These are phyloP conservation scores for Lordiphosa fenestrarum DNA, from an alignment of 2,888 invertebrate genomes.

Conservation along the genomic window DNA sequence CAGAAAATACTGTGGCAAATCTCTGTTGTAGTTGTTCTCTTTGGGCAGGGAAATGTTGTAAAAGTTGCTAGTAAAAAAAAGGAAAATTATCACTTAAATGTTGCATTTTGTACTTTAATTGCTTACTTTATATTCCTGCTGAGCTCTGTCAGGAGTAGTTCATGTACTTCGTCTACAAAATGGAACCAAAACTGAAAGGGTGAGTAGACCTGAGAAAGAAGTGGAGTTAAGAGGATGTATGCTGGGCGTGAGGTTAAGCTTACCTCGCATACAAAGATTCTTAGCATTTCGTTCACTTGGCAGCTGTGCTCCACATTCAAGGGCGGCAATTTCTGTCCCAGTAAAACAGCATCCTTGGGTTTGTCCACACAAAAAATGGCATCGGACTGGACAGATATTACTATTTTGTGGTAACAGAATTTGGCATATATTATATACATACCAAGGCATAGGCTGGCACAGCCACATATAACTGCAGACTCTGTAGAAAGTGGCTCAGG, in stretches of 20 bases:
- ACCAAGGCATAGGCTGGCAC: conserved; percentile 26
- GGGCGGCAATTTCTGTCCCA: neutral
- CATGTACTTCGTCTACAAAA: neutral
- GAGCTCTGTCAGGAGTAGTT: neutral
- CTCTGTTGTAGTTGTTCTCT: too few species aligned
- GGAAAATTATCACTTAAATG: too few species aligned
- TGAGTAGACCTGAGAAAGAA: conserved; percentile 23
- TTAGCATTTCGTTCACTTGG: neutral
- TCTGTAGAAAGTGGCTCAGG: conserved; percentile 8
- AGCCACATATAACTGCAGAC: conserved; percentile 7
- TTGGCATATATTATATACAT: neutral
- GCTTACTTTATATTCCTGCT: conserved; percentile 8
- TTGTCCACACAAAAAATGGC: conserved; percentile 17
- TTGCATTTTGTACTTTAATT: too few species aligned
- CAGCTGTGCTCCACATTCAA: neutral
- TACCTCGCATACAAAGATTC: conserved; percentile 14
- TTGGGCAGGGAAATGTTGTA: conserved; percentile 4
- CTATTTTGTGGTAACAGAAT: too few species aligned
- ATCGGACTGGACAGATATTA: conserved; percentile 14
- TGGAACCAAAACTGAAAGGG: conserved; percentile 53
- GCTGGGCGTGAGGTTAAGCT: neutral
- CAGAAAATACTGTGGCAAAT: conserved; percentile 11
- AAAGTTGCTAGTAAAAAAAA: neutral
- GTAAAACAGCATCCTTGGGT: conserved; percentile 15
- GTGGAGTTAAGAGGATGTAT: neutral